A percentile compares a stretch with the other conserved stretches of the same genome.
These are phyloP conservation scores for Enchytraeus crypticus DNA, from an alignment of 2,888 invertebrate genomes.

Conservation along the genomic window DNA sequence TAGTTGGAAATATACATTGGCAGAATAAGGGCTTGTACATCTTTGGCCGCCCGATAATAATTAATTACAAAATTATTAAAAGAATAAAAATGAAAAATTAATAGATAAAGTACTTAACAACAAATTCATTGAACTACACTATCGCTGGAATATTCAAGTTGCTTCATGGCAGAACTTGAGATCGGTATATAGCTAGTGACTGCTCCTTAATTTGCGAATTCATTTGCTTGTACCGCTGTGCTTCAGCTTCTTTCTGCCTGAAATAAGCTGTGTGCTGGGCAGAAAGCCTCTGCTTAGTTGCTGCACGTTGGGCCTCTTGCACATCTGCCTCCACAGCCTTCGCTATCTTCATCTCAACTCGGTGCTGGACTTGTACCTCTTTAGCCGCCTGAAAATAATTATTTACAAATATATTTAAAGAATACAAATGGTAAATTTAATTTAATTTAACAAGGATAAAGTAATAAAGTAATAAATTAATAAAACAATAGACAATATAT, in stretches of 20 bases:
- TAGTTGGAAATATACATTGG: too few species aligned
- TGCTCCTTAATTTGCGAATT: constrained; percentile 3
- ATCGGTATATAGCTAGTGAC: constrained; percentile 1
- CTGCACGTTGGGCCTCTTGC: background rate
- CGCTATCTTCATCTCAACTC: background rate
- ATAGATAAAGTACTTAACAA: too few species aligned
- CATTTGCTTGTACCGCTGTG: constrained; percentile 3
- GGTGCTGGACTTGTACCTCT: background rate
- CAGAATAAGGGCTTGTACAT: too few species aligned
- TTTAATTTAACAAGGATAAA: too few species aligned
- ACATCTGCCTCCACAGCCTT: background rate
- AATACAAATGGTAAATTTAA: too few species aligned
- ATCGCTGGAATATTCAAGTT: background rate
- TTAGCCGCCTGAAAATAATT: background rate
- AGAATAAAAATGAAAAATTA: too few species aligned
- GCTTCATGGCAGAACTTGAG: constrained; percentile 3
- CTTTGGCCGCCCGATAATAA: too few species aligned
- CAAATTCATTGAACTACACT: background rate
- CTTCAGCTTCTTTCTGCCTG: background rate
- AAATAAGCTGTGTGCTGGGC: constrained; percentile 1
- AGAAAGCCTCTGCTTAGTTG: background rate
- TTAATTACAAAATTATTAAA: too few species aligned
- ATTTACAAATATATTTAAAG: too few species aligned
- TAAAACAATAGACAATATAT: too few species aligned
- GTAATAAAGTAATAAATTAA: too few species aligned